Evolutionary conservation across 2,888 invertebrate species (phyloP).

Genomic region (Holacanthella duospinosa): DNA sequence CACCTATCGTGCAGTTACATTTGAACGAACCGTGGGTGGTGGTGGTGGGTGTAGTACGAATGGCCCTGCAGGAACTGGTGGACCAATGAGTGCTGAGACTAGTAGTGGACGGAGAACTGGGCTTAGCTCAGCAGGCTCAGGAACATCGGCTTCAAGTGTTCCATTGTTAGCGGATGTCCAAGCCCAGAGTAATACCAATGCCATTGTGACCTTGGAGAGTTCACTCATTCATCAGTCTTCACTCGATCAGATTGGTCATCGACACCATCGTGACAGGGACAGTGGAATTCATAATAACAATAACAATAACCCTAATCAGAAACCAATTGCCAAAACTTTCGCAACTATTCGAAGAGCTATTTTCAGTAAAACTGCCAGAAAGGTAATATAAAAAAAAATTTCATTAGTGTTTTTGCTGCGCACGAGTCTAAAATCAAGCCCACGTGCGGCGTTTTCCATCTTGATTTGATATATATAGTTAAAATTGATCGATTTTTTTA

Average conservation of each 20-base stretch:
- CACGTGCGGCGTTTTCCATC: too few species aligned
- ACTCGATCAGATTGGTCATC: background rate
- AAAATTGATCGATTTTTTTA: too few species aligned
- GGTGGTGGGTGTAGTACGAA: too few species aligned
- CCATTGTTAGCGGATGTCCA: constrained; percentile 34
- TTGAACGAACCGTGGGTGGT: constrained; percentile 12
- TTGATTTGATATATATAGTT: too few species aligned
- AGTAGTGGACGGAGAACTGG: constrained; percentile 9
- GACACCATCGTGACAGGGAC: background rate
- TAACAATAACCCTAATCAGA: constrained; percentile 29
- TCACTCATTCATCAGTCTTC: constrained; percentile 20
- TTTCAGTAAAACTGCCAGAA: constrained; percentile 37
- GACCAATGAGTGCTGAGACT: background rate
- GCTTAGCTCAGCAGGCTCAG: constrained; percentile 10
- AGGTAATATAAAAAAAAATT: constrained; percentile 21
- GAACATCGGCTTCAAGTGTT: constrained; percentile 29
- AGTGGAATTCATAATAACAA: constrained; percentile 10
- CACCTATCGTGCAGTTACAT: constrained; percentile 3
- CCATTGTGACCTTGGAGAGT: constrained; percentile 30
- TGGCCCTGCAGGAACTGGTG: too few species aligned
- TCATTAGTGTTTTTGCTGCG: too few species aligned
- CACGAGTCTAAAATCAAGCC: too few species aligned
- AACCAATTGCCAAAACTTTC: constrained; percentile 37
- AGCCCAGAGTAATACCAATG: constrained; percentile 26
- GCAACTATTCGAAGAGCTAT: constrained; percentile 36